Evolutionary conservation across 2,797 vertebrate genomes (phyloP).

Genomic region (Cuniculus paca): DNA sequence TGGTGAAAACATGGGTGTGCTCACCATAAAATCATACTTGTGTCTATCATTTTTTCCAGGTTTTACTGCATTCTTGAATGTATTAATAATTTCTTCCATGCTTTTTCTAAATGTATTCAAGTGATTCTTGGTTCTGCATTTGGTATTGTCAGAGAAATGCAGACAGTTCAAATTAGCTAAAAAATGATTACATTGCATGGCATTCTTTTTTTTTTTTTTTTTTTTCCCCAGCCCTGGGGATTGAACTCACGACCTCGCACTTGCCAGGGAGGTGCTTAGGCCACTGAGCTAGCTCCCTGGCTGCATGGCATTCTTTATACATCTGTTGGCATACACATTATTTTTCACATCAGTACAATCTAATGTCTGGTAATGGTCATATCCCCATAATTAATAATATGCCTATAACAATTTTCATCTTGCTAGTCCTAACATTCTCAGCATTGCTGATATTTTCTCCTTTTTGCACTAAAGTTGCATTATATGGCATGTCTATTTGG

Average conservation of each 20-base stretch:
- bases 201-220: too few species aligned
- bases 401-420: not conserved
- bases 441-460: not conserved
- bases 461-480: not conserved
- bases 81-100: not conserved
- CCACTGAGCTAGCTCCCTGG: too few species aligned
- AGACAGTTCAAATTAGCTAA: not conserved
- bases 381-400: not conserved
- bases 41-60: not conserved
- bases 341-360: not conserved
- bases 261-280: too few species aligned
- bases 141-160: not conserved
- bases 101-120: not conserved
- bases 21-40: not conserved
- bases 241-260: too few species aligned
- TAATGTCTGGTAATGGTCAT: not conserved
- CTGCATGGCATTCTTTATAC: not conserved
- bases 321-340: not conserved
- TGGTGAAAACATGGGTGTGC: not conserved
- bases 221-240: too few species aligned
- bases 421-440: not conserved
- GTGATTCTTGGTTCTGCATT: not conserved
- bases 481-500: not conserved
- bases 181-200: not conserved
- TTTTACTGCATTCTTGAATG: not conserved